These are phyloP conservation scores for Gnatocerus cornutus DNA, from an alignment of 2,888 invertebrate genomes.

Conservation along the genomic window DNA sequence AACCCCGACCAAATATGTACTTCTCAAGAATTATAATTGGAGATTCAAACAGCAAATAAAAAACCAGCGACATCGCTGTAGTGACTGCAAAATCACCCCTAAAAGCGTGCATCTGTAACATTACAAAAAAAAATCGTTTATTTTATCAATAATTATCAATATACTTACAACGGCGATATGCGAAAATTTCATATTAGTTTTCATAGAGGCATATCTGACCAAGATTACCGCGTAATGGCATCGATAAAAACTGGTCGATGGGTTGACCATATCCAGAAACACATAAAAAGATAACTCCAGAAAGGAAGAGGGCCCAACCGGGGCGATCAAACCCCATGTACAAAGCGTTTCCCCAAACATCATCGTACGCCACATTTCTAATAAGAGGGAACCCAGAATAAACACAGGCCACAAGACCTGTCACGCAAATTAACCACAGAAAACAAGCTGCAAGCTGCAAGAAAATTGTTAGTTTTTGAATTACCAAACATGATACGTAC, in stretches of 20 bases:
- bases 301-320: slow-evolving; percentile 69
- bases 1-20: slow-evolving; percentile 5
- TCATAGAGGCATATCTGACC: neutral
- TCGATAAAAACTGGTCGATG: slow-evolving; percentile 68
- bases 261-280: slow-evolving; percentile 49
- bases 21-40: slow-evolving; percentile 51
- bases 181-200: no score
- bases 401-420: slow-evolving; percentile 31
- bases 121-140: slow-evolving; percentile 3
- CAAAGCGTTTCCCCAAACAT: slow-evolving; percentile 1
- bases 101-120: slow-evolving; percentile 37
- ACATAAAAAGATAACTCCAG: slow-evolving; percentile 71
- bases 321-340: slow-evolving; percentile 66
- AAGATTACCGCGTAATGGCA: slow-evolving; percentile 68
- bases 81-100: slow-evolving; percentile 46
- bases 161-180: no score
- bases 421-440: slow-evolving; percentile 25
- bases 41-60: slow-evolving; percentile 50
- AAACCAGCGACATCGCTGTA: slow-evolving; percentile 33
- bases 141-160: no score
- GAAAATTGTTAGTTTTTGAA: neutral
- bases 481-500: neutral
- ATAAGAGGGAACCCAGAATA: slow-evolving; percentile 11
- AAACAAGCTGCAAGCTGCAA: neutral
- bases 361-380: no score